A percentile compares a stretch with the other conserved stretches of the same genome.
These are phyloP conservation scores for Micrasema minimum DNA, from an alignment of 1,140 invertebrate species.

Conservation along the genomic window DNA sequence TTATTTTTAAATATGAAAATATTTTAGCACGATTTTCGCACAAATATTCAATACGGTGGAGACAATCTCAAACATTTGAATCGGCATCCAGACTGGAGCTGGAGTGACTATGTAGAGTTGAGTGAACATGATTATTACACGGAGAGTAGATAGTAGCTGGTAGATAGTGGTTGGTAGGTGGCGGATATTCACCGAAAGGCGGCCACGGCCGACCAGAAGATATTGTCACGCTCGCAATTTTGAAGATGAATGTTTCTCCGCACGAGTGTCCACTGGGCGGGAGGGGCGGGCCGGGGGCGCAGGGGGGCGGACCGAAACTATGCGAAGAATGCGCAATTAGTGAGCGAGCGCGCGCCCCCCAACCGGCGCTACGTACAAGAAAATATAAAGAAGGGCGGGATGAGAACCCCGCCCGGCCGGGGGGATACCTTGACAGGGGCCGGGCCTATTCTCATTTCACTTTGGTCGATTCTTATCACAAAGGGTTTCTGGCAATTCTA, in stretches of 20 bases:
- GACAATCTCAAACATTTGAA: too few species aligned
- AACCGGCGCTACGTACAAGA: slow-evolving; percentile 68
- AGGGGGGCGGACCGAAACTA: slow-evolving; percentile 77
- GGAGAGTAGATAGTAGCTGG: not conserved
- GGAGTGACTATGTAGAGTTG: not conserved
- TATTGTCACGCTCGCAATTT: slow-evolving; percentile 54
- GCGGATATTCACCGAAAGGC: slow-evolving; percentile 4
- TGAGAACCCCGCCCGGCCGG: slow-evolving; percentile 9
- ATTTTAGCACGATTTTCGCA: not conserved
- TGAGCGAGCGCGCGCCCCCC: slow-evolving; percentile 73
- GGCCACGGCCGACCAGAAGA: slow-evolving; percentile 38
- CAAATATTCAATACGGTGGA: too few species aligned
- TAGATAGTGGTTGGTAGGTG: slow-evolving; percentile 8
- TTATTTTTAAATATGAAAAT: not conserved
- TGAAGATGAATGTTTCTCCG: slow-evolving; percentile 52
- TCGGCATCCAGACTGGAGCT: not conserved
- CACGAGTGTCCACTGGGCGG: slow-evolving; percentile 45
- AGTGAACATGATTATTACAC: not conserved
- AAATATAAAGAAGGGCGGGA: slow-evolving; percentile 73
- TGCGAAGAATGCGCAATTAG: slow-evolving; percentile 92
- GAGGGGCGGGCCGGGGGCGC: slow-evolving; percentile 58
- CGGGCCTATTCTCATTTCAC: slow-evolving; percentile 36
- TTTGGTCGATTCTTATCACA: slow-evolving; percentile 33
- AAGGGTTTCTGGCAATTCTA: slow-evolving; percentile 29
- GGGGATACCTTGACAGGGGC: slow-evolving; percentile 30